phyloP scores from a whole-genome alignment of 2,113 vertebrate species.

The Myotis yumanensis region DNA sequence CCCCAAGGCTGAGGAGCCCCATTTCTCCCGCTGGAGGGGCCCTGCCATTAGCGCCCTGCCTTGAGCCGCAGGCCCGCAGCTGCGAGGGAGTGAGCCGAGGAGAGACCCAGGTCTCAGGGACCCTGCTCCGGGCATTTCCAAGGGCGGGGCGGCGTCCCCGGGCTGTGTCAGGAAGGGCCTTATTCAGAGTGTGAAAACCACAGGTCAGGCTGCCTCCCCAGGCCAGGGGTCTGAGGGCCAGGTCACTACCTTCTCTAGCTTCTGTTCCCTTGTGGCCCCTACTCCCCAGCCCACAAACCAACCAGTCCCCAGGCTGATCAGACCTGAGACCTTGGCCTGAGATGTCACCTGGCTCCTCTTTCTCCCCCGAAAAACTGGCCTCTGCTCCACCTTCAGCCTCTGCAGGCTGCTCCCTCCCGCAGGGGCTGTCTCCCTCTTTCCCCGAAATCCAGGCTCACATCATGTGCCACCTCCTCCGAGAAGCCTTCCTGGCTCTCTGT shows the following conservation, averaged over 20 bases:
- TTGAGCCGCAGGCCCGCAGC: neutral
- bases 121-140: neutral
- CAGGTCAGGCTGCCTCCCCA: neutral
- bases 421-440: neutral
- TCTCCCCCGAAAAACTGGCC: neutral
- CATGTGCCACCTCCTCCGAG: neutral
- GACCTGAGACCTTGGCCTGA: neutral
- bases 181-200: neutral
- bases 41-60: no score
- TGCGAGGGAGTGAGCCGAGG: no score
- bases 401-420: neutral
- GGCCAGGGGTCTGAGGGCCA: neutral
- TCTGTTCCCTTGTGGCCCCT: neutral
- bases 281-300: neutral
- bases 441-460: neutral
- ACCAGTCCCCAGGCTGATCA: neutral
- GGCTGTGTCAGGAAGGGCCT: neutral
- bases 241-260: neutral
- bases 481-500: neutral
- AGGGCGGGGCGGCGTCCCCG: neutral
- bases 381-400: neutral
- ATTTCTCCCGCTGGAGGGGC: neutral
- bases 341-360: neutral
- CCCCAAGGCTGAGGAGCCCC: neutral
- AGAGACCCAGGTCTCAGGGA: neutral